Base-by-base conservation (phyloP, 2,888 invertebrate genomes). In the Phoenoteleia sp. region DNA sequence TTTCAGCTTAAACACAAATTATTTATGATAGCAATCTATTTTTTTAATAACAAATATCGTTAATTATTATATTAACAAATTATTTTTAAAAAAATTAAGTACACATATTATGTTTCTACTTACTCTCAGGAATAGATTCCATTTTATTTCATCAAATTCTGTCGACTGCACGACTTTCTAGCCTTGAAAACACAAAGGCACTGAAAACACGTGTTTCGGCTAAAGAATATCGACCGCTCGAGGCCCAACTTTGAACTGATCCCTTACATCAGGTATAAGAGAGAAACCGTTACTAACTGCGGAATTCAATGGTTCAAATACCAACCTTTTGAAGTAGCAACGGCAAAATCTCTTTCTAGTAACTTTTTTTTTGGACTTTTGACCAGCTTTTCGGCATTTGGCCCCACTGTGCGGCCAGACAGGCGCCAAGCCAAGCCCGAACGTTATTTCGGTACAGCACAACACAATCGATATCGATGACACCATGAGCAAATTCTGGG, bases 281-380 rank as follows among this genome's bases (percentile, higher is more conserved):
- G 45, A 64, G 27, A 45, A 64, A 64, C 64, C 47, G 64, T 64
- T 64, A 45, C 29, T 45, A 29, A 17, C n/a, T 29, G 47, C 64
- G 64, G 64, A 47, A 64, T 47, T 64, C 64, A 64, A 64, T 15
- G 47, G 47, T 47, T 27, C 47, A 64, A 47, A 64, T 64, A 64
- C 64, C 64, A 64, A 45, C 47, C 64, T 64, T 47, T 64, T 64
- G 64, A 64, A 64, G 6, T 64, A 64, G 64, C 64, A 64, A 47
- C 64, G 23, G 11, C 64, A 64, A 64, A 64, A 47, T 64, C 64
- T 29, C 64, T 64, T 11, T 42, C 42, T 62, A 62, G 62, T 23
- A 62, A 62, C 62, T 62, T 62, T 39, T 27, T 64, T 64, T 64
- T 60, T 60, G n/a, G 62, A 45, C 45, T 45, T 62, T 62, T 62